phyloP scores from a whole-genome alignment of 2,888 invertebrate genomes.

The Polydrusus cervinus region DNA sequence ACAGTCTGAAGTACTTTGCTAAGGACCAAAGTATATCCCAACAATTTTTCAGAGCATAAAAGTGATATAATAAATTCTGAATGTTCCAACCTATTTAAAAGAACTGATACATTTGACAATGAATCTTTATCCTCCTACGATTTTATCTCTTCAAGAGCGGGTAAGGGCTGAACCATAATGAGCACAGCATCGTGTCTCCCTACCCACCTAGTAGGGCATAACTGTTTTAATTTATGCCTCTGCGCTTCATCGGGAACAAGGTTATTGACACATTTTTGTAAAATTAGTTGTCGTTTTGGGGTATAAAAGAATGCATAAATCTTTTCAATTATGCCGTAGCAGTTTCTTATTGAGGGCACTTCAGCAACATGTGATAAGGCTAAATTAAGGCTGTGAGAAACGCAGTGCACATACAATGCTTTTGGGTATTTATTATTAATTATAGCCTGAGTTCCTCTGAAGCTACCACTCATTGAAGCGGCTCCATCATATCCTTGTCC shows the following conservation, averaged over 20 bases:
- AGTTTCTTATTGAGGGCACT: not conserved
- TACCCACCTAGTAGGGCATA: slow-evolving; percentile 29
- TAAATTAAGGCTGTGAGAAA: slow-evolving; percentile 11
- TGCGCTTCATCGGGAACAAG: not conserved
- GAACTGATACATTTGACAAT: not conserved
- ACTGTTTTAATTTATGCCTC: slow-evolving; percentile 4
- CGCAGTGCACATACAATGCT: slow-evolving; percentile 12
- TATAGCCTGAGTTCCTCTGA: slow-evolving; percentile 23
- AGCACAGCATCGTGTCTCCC: not conserved
- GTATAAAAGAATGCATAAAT: not conserved
- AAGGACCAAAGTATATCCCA: not conserved
- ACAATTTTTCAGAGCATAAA: not conserved
- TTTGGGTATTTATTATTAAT: slow-evolving; percentile 17
- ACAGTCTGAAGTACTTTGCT: not conserved
- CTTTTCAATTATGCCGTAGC: not conserved
- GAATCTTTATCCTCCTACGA: not conserved
- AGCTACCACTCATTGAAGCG: slow-evolving; percentile 21
- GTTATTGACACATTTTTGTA: not conserved
- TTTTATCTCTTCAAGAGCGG: no score
- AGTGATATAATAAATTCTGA: not conserved
- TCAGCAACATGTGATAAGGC: not conserved
- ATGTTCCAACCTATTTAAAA: not conserved
- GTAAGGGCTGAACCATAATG: not conserved
- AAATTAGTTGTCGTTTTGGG: not conserved
- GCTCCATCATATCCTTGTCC: slow-evolving; percentile 26